A percentile compares a stretch with the other conserved stretches of the same genome.
Evolutionary conservation across 2,888 invertebrate species (phyloP).

Genomic region (Pocota personata): DNA sequence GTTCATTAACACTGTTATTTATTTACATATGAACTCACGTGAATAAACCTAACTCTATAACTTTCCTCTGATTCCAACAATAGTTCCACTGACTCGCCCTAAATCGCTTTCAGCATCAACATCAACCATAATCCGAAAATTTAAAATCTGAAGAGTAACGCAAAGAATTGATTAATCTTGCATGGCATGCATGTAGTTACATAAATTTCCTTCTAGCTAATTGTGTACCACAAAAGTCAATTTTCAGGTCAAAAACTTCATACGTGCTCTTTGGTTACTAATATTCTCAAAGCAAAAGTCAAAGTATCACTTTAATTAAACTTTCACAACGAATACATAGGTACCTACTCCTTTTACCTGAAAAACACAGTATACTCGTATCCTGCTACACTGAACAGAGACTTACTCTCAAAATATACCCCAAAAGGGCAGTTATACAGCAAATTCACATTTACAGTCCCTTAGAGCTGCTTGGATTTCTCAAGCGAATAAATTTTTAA

Average conservation of each 20-base stretch:
- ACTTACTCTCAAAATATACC: neutral
- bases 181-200: too few species aligned
- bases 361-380: neutral
- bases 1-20: too few species aligned
- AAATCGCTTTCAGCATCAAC: too few species aligned
- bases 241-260: neutral
- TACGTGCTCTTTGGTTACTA: neutral
- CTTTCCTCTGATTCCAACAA: too few species aligned
- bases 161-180: neutral
- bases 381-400: neutral
- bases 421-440: slow-evolving; percentile 1
- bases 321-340: neutral
- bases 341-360: neutral
- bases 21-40: too few species aligned
- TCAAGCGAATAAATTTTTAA: neutral
- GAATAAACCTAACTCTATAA: too few species aligned
- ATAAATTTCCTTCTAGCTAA: neutral
- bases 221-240: neutral
- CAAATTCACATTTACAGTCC: neutral
- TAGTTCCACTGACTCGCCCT: too few species aligned
- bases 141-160: neutral
- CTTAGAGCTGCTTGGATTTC: slow-evolving; percentile 13
- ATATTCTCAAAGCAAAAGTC: neutral
- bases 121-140: too few species aligned
- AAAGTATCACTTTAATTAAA: slow-evolving; percentile 1